Base-by-base conservation (phyloP, 1,140 invertebrate species). In the Pseudobourletiella spinata region DNA sequence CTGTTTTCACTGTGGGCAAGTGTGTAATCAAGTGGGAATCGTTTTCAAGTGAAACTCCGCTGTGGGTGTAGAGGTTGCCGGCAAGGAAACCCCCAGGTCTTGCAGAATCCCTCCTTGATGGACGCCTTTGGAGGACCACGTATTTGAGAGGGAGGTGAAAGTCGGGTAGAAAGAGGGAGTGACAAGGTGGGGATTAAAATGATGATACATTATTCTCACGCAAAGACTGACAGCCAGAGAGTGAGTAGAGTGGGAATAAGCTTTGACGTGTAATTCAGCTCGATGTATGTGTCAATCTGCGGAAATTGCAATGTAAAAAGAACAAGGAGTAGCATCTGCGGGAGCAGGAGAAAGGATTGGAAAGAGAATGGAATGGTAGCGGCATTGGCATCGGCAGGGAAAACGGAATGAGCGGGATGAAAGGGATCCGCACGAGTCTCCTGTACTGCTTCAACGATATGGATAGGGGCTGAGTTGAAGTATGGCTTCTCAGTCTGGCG, bases 251-350 rank as follows among this genome's bases (percentile, higher is more conserved):
- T 48, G 14, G 20, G 22, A n/a, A n/a, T n/a, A n/a, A n/a, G n/a
- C n/a, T n/a, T n/a, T n/a, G n/a, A 56, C 20, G 43, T 57, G 28
- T 44, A 57, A 44, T 54, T 44, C 39, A 43, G 2, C 26, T 39
- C 29, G 39, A 52, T 25, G 42, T 58, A 1, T 8, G 28, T 42
- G 59, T 61, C 59, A 61, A 61, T 61, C 59, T 61, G 50, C 54
- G 59, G 59, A 61, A 61, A 61, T 61, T 61, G 59, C 35, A 43
- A 55, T 24, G 28, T 25, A 26, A 51, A 22, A 51, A 2, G 24
- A 26, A 24, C 35, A 61, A n/a, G n/a, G 6, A 14, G 3, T 32
- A n/a, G 32, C 8, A n/a, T 39, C 8, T 39, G 28, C 2, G 29
- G n/a, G 20, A 30, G 28, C n/a, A 55, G 39, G 59, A 55, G 51